Evolutionary conservation across 2,797 vertebrate species (phyloP).

Genomic region (Micropoecilia bifurca): DNA sequence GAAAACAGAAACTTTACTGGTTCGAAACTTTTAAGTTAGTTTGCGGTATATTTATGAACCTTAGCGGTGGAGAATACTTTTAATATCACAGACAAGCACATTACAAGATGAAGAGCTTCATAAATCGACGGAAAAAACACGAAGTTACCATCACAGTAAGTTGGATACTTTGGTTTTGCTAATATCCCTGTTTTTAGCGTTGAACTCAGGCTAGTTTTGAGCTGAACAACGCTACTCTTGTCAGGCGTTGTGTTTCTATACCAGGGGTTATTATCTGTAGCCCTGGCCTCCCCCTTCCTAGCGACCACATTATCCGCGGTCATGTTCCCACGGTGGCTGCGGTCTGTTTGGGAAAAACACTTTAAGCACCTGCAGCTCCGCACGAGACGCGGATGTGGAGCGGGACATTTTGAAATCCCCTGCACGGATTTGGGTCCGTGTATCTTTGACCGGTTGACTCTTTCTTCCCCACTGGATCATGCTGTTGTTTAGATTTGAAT

Average conservation of each 20-base stretch:
- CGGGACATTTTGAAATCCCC: rapidly evolving
- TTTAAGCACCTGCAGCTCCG: constrained; percentile 54
- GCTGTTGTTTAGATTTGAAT: constrained; percentile 1
- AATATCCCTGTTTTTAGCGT: background rate
- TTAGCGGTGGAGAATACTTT: constrained; percentile 6
- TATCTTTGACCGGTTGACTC: background rate
- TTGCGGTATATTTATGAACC: constrained; percentile 17
- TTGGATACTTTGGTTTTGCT: constrained; percentile 47
- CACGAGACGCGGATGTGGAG: background rate
- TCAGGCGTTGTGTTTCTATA: background rate
- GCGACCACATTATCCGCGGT: constrained; percentile 21
- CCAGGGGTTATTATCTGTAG: background rate
- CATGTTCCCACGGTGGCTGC: constrained; percentile 48
- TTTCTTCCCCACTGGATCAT: background rate
- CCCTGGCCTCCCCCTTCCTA: constrained; percentile 9
- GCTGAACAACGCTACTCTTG: background rate
- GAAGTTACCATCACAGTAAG: constrained; percentile 88
- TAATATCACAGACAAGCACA: constrained; percentile 17
- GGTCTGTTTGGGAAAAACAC: constrained; percentile 17
- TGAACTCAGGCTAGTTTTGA: background rate
- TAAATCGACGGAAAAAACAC: constrained; percentile 88
- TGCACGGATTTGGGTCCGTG: background rate
- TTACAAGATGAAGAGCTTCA: constrained; percentile 86
- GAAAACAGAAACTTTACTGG: constrained; percentile 38
- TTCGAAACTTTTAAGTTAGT: constrained; percentile 31